A percentile compares a stretch with the other conserved stretches of the same genome.
Evolutionary conservation across 2,113 vertebrate genomes (phyloP).

Genomic region (Equus quagga): DNA sequence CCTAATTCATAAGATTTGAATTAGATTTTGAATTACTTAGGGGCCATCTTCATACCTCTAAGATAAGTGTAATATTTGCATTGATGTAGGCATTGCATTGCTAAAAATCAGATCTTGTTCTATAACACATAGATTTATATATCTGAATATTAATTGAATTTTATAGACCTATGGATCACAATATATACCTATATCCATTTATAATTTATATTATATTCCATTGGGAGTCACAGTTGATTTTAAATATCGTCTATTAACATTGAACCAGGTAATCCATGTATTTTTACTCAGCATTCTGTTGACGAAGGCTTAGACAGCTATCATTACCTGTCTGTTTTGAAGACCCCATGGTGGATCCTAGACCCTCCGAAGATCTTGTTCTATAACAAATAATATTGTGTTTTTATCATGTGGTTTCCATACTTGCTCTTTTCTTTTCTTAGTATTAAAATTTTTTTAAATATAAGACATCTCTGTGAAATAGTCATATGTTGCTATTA

Average conservation of each 20-base stretch:
- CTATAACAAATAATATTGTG: background rate
- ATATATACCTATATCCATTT: background rate
- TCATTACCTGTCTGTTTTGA: background rate
- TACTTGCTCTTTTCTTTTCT: background rate
- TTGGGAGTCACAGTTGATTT: background rate
- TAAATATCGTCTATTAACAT: background rate
- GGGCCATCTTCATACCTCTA: background rate
- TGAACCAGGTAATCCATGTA: background rate
- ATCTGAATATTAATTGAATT: background rate
- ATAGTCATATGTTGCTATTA: background rate
- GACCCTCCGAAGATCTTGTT: background rate
- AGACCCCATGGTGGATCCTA: background rate
- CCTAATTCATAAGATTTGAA: background rate
- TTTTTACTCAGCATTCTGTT: background rate
- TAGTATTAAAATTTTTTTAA: background rate
- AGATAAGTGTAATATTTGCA: slow-evolving; percentile 2
- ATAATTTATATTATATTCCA: background rate
- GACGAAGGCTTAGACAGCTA: background rate
- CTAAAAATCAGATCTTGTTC: background rate
- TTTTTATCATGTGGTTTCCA: background rate
- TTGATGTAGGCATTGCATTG: background rate
- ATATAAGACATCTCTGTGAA: background rate
- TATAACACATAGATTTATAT: background rate
- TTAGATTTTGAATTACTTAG: slow-evolving; percentile 12
- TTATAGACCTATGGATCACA: background rate